Evolutionary conservation across 1,140 invertebrate species (phyloP).

Genomic region (Drosophila asahinai): DNA sequence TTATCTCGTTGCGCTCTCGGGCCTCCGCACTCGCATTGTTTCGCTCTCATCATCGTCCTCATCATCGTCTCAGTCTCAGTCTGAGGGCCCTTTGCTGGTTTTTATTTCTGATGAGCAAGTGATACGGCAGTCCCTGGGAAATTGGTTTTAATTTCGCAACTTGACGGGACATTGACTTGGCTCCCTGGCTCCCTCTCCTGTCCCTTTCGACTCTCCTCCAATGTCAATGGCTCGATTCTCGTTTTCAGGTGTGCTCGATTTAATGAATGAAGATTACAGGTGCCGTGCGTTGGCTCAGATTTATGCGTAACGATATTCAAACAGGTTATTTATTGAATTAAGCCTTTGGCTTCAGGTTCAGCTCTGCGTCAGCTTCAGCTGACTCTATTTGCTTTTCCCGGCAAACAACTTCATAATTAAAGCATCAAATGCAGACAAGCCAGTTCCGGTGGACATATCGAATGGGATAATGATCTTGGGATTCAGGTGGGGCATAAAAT

Average conservation of each 20-base stretch:
- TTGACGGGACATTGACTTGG: constrained; percentile 41
- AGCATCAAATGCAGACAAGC: constrained; percentile 71
- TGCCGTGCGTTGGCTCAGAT: constrained; percentile 41
- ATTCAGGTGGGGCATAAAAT: background rate
- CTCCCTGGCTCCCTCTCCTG: background rate
- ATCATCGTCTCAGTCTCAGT: background rate
- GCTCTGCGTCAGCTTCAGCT: constrained; percentile 2
- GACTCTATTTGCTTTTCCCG: constrained; percentile 45
- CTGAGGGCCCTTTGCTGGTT: constrained; percentile 23
- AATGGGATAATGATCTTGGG: constrained; percentile 1
- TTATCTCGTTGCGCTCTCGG: constrained; percentile 66
- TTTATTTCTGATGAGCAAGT: constrained; percentile 47
- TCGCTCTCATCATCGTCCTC: constrained; percentile 27
- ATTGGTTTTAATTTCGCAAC: constrained; percentile 63
- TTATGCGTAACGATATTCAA: constrained; percentile 71
- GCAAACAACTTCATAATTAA: constrained; percentile 68
- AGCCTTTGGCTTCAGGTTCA: constrained; percentile 9
- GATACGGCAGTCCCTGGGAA: constrained; percentile 74
- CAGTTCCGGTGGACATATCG: constrained; percentile 46
- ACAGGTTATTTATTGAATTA: constrained; percentile 74
- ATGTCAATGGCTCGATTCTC: constrained; percentile 50
- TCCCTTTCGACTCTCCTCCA: constrained; percentile 15
- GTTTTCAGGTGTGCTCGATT: constrained; percentile 46
- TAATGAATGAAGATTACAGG: constrained; percentile 75
- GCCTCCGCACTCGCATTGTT: constrained; percentile 52